Evolutionary conservation across 1,140 invertebrate species (phyloP).

Genomic region (Zaprionus taronus): DNA sequence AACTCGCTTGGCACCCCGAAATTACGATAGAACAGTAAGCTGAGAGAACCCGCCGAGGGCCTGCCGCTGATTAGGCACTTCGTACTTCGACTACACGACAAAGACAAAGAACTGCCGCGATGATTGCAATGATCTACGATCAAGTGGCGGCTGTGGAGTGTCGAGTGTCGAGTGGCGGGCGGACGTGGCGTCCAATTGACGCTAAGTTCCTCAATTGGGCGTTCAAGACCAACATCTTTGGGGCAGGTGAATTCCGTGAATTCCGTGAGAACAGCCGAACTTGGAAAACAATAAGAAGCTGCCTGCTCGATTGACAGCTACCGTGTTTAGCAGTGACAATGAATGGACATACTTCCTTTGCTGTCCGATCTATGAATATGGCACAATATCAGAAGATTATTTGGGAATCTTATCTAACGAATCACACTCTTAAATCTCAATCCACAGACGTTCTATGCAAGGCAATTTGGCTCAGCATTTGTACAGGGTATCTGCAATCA

Average conservation of each 20-base stretch:
- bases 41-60: background rate
- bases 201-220: conserved; percentile 24
- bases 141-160: background rate
- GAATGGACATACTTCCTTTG: background rate
- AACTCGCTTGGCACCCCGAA: conserved; percentile 38
- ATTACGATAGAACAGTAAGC: background rate
- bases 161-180: background rate
- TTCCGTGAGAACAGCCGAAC: conserved; percentile 23
- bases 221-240: conserved; percentile 13
- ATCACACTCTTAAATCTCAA: background rate
- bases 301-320: background rate
- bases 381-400: background rate
- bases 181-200: conserved; percentile 22
- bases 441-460: background rate
- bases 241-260: conserved; percentile 18
- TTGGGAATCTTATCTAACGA: no score
- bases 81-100: background rate
- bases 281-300: conserved; percentile 2
- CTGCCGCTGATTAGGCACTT: background rate
- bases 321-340: background rate
- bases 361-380: background rate
- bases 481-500: conserved; percentile 16
- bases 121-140: conserved; percentile 9
- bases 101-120: conserved; percentile 20
- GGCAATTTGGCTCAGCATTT: background rate